Conservation (phyloP, 2,888 invertebrate genomes). For the Seira musarum region DNA sequence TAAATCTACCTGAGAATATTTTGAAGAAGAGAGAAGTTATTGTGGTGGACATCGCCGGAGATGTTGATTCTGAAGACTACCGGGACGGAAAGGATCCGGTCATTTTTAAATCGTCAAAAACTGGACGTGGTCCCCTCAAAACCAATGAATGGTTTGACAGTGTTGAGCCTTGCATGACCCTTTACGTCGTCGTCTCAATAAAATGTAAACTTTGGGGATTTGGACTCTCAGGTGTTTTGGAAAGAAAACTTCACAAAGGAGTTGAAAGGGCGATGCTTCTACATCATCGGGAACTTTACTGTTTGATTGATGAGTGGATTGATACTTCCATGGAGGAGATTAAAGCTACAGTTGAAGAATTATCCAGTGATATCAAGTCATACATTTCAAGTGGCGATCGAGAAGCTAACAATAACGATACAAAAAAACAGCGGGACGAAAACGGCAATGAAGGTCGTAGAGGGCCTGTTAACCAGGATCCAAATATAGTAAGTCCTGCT, state of each 20-base stretch:
- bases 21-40: constrained; percentile 22
- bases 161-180: constrained; percentile 4
- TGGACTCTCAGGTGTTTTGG: constrained; percentile 1
- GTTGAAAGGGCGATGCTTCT: constrained; percentile 14
- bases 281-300: constrained; percentile 37
- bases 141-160: constrained; percentile 16
- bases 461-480: no score
- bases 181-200: constrained; percentile 12
- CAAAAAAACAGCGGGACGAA: no score
- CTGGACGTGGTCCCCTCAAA: constrained; percentile 26
- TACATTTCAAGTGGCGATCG: no score
- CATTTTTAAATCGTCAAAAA: constrained; percentile 15
- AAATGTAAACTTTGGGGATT: neutral
- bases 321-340: neutral
- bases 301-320: constrained; percentile 33
- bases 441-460: no score
- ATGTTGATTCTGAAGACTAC: constrained; percentile 21
- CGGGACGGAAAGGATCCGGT: constrained; percentile 28
- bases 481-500: no score
- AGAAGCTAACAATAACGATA: no score
- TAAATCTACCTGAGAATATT: constrained; percentile 1
- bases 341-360: neutral
- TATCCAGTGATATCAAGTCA: neutral
- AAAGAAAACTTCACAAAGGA: constrained; percentile 23
- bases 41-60: constrained; percentile 26